Base-by-base conservation (phyloP, 2,888 invertebrate genomes). In the Mythimna ferrago region DNA sequence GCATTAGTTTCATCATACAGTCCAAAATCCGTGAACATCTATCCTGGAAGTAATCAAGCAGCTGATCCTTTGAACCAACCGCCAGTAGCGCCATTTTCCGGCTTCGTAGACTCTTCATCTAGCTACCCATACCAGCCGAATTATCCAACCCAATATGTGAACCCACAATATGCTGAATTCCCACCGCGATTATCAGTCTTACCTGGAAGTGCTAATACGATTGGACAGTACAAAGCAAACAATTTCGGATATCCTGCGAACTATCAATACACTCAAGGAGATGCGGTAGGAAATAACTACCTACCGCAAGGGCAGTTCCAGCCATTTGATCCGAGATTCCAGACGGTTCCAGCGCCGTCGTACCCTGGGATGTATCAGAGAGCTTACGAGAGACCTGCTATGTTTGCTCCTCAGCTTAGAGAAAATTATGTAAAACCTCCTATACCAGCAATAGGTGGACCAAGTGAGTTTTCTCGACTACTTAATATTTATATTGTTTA, bases 341-440 rank as follows among this genome's bases (percentile, higher is more conserved):
- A 75, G 32, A 81, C 86, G 73, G 67, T 76, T 3, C 71, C 79
- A 32, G 57, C 82, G 0, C 76, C 88, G 6, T n/a, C 81, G 0
- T 88, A 87, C 48, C 76, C 87, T 26, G 62, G 80, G 11, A 38
- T 84, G 32, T 88, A 87, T 61, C 84, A 86, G 44, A 70, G 72
- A 53, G 66, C 81, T 54, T 81, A 81, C 21, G 78, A 80, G 0
- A 66, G 80, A 38, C 70, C 76, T 11, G 53, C 76, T 2, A 61
- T 76, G 38, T 86, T 81, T 19, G 72, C 57, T 26, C 56, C 80
- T 57, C 70, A 69, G 11, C 51, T 58, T 9, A 71, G 73, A 57
- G 68, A 76, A 0, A 48, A 67, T n/a, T 81, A 78, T 54, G 61
- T 58, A 19, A 65, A 67, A 56, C 41, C 69, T 1, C 78, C 38